These are phyloP conservation scores for Anastrepha obliqua DNA, from an alignment of 1,140 invertebrate genomes.

Conservation along the genomic window DNA sequence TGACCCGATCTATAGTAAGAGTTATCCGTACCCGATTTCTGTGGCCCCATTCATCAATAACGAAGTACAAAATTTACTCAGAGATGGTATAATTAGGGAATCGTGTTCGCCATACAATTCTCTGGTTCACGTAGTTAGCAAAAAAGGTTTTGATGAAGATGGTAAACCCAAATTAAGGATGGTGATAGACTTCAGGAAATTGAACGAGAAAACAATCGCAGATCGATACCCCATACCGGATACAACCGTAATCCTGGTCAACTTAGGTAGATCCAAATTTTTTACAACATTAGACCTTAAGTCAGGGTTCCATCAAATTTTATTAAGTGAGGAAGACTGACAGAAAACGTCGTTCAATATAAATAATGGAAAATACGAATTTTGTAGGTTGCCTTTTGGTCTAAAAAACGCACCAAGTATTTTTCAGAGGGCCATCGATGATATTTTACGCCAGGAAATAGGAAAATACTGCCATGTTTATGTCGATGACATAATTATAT, in stretches of 20 bases:
- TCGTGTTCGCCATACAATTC: conserved; percentile 26
- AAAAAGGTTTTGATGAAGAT: conserved; percentile 52
- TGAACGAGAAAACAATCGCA: conserved; percentile 57
- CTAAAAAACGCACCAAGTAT: conserved; percentile 64
- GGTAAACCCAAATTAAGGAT: conserved; percentile 50
- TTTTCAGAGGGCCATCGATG: neutral
- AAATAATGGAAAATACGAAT: conserved; percentile 58
- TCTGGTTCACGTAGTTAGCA: conserved; percentile 54
- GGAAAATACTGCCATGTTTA: conserved; percentile 30
- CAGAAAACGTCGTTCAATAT: conserved; percentile 61
- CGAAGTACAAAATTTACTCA: conserved; percentile 25
- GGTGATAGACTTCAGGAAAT: conserved; percentile 54
- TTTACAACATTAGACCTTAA: conserved; percentile 62
- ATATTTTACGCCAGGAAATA: conserved; percentile 54
- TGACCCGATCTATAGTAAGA: conserved; percentile 34
- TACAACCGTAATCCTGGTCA: conserved; percentile 60
- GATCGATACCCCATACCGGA: conserved; percentile 60
- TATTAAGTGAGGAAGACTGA: conserved; percentile 56
- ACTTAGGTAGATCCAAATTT: conserved; percentile 58
- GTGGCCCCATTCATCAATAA: conserved; percentile 37
- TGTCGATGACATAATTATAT: conserved; percentile 61
- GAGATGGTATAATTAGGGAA: conserved; percentile 8
- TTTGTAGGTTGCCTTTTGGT: conserved; percentile 62
- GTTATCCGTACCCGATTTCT: conserved; percentile 38
- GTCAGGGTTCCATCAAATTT: conserved; percentile 62